These are phyloP conservation scores for Manis javanica DNA, from an alignment of 2,797 vertebrate species.

Conservation along the genomic window DNA sequence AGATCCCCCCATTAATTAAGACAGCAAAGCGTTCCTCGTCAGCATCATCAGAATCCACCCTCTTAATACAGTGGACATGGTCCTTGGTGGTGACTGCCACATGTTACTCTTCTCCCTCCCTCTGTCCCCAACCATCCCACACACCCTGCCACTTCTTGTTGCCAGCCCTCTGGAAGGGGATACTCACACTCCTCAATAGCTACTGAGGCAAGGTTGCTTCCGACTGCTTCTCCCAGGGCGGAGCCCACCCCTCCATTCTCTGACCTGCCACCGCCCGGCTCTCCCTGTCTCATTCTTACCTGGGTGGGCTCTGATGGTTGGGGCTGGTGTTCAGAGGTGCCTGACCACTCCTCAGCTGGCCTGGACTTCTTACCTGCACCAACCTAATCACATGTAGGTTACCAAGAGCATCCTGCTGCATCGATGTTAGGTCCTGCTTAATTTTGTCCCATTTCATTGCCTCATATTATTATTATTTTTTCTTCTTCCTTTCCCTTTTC, in stretches of 20 bases:
- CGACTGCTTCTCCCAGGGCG: neutral
- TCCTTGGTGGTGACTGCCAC: no score
- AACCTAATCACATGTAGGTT: no score
- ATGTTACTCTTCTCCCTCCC: neutral
- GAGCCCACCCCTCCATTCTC: neutral
- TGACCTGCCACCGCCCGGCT: neutral
- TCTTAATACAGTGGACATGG: neutral
- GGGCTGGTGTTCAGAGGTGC: no score
- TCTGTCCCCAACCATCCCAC: neutral
- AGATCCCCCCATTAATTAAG: neutral
- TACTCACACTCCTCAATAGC: neutral
- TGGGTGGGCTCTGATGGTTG: neutral
- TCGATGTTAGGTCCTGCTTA: neutral
- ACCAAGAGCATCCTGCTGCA: neutral
- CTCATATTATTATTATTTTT: no score
- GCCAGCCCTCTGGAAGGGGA: neutral
- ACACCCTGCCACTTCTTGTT: neutral
- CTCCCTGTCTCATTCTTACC: neutral
- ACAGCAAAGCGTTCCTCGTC: neutral
- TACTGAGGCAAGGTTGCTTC: no score
- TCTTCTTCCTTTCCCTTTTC: no score
- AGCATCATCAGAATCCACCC: neutral
- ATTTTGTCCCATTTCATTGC: neutral
- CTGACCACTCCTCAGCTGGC: no score
- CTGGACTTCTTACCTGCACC: rapidly evolving